Evolutionary conservation across 2,888 invertebrate species (phyloP).

Genomic region (Drosophila flavopinicola): DNA sequence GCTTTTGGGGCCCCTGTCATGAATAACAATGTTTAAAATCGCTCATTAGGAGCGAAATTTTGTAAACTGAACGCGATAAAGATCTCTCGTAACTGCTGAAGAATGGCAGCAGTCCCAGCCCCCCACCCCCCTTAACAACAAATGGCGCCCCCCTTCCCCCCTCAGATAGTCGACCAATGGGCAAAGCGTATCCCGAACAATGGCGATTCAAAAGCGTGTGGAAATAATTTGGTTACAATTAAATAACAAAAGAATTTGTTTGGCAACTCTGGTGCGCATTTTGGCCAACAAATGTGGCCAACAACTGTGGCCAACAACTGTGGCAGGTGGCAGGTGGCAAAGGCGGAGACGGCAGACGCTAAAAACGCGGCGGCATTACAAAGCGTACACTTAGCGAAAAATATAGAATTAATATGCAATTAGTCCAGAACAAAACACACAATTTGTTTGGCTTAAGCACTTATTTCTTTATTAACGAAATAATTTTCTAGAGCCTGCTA

Average conservation of each 20-base stretch:
- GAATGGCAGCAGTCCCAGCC: not conserved
- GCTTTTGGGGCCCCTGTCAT: constrained; percentile 45
- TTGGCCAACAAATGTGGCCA: constrained; percentile 67
- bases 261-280: constrained; percentile 78
- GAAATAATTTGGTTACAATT: constrained; percentile 82
- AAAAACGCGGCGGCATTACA: constrained; percentile 50
- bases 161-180: constrained; percentile 25
- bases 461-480: too few species aligned
- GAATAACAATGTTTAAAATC: constrained; percentile 75
- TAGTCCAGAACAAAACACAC: too few species aligned
- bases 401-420: too few species aligned
- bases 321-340: constrained; percentile 29
- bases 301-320: constrained; percentile 43
- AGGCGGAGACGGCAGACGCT: constrained; percentile 11
- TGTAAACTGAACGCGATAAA: constrained; percentile 76
- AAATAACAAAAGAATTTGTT: constrained; percentile 82
- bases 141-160: constrained; percentile 39
- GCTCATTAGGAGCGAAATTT: constrained; percentile 78
- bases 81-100: constrained; percentile 44
- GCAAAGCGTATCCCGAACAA: constrained; percentile 33
- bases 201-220: constrained; percentile 64
- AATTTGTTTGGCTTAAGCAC: too few species aligned
- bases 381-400: constrained; percentile 30
- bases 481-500: too few species aligned
- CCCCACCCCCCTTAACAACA: not conserved